phyloP scores from a whole-genome alignment of 30 jellyfish, hydroid and myxozoan genomes.

The Aurelia aurita region DNA sequence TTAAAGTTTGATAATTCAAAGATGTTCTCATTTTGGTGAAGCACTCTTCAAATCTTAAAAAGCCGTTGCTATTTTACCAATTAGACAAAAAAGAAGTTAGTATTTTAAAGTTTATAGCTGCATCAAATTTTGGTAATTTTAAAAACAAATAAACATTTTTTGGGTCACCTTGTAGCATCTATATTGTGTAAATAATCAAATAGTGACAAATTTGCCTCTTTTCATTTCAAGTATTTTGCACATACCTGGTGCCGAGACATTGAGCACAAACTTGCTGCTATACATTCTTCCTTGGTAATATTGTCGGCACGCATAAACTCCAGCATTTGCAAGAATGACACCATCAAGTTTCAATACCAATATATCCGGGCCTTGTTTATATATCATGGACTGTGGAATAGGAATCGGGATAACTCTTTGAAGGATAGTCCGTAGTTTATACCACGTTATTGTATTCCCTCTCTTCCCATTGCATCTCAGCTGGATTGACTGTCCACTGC shows the following conservation, averaged over 20 bases:
- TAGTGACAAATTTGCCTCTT: no score
- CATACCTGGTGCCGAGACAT: constrained; percentile 42
- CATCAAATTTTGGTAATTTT: no score
- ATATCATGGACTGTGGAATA: constrained; percentile 6
- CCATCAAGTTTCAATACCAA: constrained; percentile 9
- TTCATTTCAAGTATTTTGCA: neutral
- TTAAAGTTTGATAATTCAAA: no score
- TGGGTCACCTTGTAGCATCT: no score
- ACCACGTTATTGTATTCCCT: constrained; percentile 45
- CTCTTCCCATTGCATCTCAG: constrained; percentile 25
- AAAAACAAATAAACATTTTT: no score
- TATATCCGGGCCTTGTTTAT: neutral
- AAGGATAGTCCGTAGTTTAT: constrained; percentile 9
- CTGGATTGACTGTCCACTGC: neutral
- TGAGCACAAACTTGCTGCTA: constrained; percentile 5
- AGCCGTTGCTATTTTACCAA: no score
- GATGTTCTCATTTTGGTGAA: no score
- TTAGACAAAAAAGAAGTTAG: no score
- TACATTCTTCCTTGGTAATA: neutral
- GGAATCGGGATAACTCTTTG: neutral
- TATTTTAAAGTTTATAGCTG: no score
- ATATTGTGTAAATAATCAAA: no score
- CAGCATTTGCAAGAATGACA: constrained; percentile 34
- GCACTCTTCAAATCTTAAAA: no score
- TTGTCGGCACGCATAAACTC: constrained; percentile 41